Conservation (phyloP, 2,797 vertebrate genomes). For the Ispidina picta region DNA sequence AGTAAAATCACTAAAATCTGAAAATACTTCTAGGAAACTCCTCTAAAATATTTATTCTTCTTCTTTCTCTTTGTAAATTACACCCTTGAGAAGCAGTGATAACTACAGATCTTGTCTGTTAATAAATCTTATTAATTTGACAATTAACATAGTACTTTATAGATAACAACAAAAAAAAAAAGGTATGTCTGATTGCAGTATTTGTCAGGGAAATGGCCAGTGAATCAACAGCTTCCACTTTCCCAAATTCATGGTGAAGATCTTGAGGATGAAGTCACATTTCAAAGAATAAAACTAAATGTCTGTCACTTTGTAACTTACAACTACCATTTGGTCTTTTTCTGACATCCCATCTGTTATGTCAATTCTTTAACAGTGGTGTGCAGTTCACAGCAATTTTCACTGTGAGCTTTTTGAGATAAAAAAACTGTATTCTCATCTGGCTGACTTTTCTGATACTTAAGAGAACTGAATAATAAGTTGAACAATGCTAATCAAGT, state of each 20-base stretch:
- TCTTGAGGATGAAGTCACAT: constrained; percentile 48
- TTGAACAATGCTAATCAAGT: neutral
- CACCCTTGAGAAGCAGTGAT: constrained; percentile 21
- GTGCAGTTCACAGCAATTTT: neutral
- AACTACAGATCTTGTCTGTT: neutral
- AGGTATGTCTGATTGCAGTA: neutral
- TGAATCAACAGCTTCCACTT: constrained; percentile 16
- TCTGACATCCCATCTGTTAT: constrained; percentile 66
- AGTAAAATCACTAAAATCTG: neutral
- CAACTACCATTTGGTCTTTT: constrained; percentile 29
- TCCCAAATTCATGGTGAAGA: constrained; percentile 40
- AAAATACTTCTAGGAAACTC: constrained; percentile 6
- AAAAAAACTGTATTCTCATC: constrained; percentile 19
- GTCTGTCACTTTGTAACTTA: constrained; percentile 1
- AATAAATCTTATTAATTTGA: neutral
- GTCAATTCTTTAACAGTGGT: constrained; percentile 56
- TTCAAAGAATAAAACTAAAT: constrained; percentile 50
- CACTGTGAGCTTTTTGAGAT: constrained; percentile 26
- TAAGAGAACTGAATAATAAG: neutral
- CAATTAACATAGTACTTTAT: constrained; percentile 7
- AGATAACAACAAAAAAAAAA: neutral
- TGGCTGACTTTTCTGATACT: neutral
- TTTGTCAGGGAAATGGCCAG: neutral
- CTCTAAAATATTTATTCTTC: neutral
- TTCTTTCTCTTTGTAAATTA: constrained; percentile 13